A percentile compares a stretch with the other conserved stretches of the same genome.
Conservation (phyloP, 2,113 vertebrate genomes). For the Ptyas mucosa region DNA sequence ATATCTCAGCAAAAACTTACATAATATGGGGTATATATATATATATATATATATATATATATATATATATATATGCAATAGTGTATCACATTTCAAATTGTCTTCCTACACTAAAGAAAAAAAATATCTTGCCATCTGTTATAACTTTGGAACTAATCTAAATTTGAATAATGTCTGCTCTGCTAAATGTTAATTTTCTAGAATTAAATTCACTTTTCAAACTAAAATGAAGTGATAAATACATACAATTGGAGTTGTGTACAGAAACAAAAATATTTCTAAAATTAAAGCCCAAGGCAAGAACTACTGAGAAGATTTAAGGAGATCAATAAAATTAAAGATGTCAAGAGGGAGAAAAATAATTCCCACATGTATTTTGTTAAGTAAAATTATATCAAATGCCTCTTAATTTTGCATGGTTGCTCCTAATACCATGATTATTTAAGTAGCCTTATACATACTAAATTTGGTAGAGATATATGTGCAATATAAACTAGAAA, state of each 20-base stretch:
- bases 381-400: constrained; percentile 61
- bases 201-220: constrained; percentile 9
- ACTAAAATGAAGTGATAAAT: constrained; percentile 47
- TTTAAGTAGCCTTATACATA: constrained; percentile 63
- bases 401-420: constrained; percentile 58
- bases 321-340: constrained; percentile 64
- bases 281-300: constrained; percentile 58
- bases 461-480: too few relatives aligned
- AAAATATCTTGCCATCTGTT: constrained; percentile 50
- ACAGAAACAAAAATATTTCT: constrained; percentile 50
- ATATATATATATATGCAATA: neutral
- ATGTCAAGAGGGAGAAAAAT: constrained; percentile 42
- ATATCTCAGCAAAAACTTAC: constrained; percentile 59
- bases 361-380: constrained; percentile 56
- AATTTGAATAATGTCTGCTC: constrained; percentile 52
- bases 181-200: constrained; percentile 38
- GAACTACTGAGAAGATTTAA: constrained; percentile 64
- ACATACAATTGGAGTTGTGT: constrained; percentile 38
- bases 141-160: constrained; percentile 64
- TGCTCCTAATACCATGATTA: constrained; percentile 65
- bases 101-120: constrained; percentile 3
- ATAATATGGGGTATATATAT: constrained; percentile 61
- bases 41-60: too few relatives aligned
- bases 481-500: too few relatives aligned
- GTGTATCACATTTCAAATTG: constrained; percentile 51